Base-by-base conservation (phyloP, 1,140 invertebrate genomes). In the Leucophenga varia region DNA sequence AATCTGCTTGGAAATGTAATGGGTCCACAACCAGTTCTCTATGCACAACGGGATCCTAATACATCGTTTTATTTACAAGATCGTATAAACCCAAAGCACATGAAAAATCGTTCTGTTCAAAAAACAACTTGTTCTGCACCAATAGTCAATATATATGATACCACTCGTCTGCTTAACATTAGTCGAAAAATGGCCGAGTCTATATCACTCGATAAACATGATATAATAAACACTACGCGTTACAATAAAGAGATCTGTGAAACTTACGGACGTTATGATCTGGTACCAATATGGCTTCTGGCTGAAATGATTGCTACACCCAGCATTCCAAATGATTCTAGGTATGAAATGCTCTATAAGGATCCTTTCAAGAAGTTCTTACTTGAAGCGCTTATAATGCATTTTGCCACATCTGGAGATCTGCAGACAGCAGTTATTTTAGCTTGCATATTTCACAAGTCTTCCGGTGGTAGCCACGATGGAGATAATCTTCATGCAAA, bases 351-450 rank as follows among this genome's bases (percentile, higher is more conserved):
- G 31, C 47, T 72, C 1, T 57, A 63, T 37, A 59, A 63, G 28
- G 89, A 93, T 82, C 92, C 94, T 3, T 90, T 95, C 64, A 92
- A 92, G 51, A 86, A 87, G 69, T 84, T 85, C 59, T 74, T 96
- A 48, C 82, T 96, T 43, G 86, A 93, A 65, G 88, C 88, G 4
- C 77, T 96, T 87, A 90, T 91, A 60, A 80, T 82, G 40, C 86
- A 90, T 76, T 91, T 89, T 74, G 87, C 87, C 2, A 80, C 80
- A 52, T 81, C 88, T 37, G 84, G 85, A 3, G 94, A 98, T 76
- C 81, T 96, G 31, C 94, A 98, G 79, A 97, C 91, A 69, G 89
- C 93, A 10, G 93, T 92, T 1, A 94, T 97, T 86, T 68, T 97
- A 20, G 88, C 88, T 43, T 96, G 93, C 76, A 83, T 88, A 1